phyloP scores from a whole-genome alignment of 2,113 vertebrate species.

The Trichomycterus rosablanca region DNA sequence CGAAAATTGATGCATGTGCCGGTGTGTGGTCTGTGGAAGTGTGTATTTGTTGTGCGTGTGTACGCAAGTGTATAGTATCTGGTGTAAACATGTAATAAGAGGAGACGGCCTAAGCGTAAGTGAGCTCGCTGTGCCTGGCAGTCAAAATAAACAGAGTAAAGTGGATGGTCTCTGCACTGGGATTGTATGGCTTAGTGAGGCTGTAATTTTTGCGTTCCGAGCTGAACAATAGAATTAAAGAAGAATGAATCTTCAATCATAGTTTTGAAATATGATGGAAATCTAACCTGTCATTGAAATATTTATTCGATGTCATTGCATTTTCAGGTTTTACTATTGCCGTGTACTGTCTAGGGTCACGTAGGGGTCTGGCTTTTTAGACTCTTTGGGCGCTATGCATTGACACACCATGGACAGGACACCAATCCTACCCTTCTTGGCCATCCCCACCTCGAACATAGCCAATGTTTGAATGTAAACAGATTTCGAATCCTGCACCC shows the following conservation, averaged over 20 bases:
- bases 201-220: conserved; percentile 27
- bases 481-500: no score
- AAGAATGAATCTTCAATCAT: conserved; percentile 4
- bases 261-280: no score
- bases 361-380: neutral
- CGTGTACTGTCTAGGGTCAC: no score
- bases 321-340: no score
- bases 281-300: neutral
- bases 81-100: conserved; percentile 26
- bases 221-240: neutral
- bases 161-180: neutral
- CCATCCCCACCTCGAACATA: no score
- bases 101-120: conserved; percentile 12
- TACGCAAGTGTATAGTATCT: conserved; percentile 7
- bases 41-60: conserved; percentile 1
- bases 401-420: no score
- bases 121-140: conserved; percentile 19
- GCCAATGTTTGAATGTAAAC: no score
- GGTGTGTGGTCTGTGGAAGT: conserved; percentile 16
- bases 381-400: no score
- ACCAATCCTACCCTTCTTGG: no score
- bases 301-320: neutral
- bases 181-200: neutral
- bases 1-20: neutral
- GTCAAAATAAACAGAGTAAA: conserved; percentile 38